Base-by-base conservation (phyloP, 2,113 vertebrate genomes). In the Scophthalmus maximus region DNA sequence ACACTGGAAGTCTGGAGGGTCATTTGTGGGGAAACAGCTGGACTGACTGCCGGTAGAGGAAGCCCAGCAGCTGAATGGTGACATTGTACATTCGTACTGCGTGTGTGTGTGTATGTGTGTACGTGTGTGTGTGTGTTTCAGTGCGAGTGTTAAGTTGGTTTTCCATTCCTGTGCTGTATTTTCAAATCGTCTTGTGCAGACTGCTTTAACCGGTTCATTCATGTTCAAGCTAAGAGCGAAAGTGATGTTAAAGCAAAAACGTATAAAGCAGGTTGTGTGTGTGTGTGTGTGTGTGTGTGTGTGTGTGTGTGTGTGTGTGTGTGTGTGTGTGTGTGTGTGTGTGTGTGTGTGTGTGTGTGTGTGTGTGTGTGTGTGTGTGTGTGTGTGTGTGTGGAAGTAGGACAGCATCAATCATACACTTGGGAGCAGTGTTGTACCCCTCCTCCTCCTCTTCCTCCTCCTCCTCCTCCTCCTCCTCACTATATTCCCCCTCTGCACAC, bases 21-120 rank as follows among this genome's bases (percentile, higher is more conserved):
- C 32, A 18, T 9, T 68, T 42, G 55, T 36, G 9, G 83, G 88
- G 86, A 90, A 94, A 84, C 92, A 92, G 89, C 92, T 92, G 91
- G 82, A 79, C 57, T 7, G n/a, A 55, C 64, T 82, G 85, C 82
- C 11, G 25, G 29, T 64, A 69, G 87, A 88, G 89, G 91, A 92
- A 90, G 80, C 81, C 14, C 55, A 64, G 56, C 76, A 59, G 62
- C 65, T 87, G 79, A 73, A 82, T 83, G 57, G 76, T 74, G 53
- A 65, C 30, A 79, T 60, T 85, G 76, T 84, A n/a, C 9, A 18
- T 62, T 38, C 23, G 10, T 55, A 47, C 56, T 65, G 59, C 68
- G 40, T 73, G 22, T 70, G 36, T 60, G 52, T 70, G 20, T 57
- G 11, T 66, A 3, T 53, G 5, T 68, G 12, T 68, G 42, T 40